These are phyloP conservation scores for Harlomillsia oculata DNA, from an alignment of 1,140 invertebrate genomes.

Conservation along the genomic window DNA sequence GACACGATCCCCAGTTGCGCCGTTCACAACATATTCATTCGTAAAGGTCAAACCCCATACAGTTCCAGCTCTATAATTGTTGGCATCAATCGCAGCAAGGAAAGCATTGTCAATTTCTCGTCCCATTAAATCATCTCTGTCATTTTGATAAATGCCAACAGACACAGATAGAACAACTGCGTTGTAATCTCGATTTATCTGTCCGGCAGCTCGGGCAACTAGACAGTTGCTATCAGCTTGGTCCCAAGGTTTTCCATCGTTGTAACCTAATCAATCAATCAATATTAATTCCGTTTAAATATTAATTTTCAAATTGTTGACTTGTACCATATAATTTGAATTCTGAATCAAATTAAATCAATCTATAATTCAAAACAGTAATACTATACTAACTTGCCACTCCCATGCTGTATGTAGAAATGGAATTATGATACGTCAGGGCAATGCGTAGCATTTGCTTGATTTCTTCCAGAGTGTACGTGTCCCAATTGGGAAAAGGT, in stretches of 20 bases:
- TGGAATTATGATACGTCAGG: conserved; percentile 5
- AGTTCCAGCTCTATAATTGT: conserved; percentile 20
- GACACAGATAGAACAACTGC: background rate
- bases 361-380: no score
- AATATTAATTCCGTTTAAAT: background rate
- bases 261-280: conserved; percentile 10
- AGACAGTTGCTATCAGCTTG: conserved; percentile 23
- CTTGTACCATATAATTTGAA: no score
- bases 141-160: conserved; percentile 23
- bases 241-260: conserved; percentile 21
- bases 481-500: conserved; percentile 13
- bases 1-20: conserved; percentile 10
- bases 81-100: conserved; percentile 18
- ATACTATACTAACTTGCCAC: conserved; percentile 7
- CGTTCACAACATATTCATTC: conserved; percentile 20
- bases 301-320: no score
- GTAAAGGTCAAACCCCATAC: conserved; percentile 30
- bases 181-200: conserved; percentile 15
- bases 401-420: conserved; percentile 28
- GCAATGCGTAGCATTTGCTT: conserved; percentile 25
- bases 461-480: conserved; percentile 29
- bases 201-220: conserved; percentile 19
- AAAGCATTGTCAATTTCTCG: conserved; percentile 31
- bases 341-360: no score
- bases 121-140: background rate